phyloP scores from a whole-genome alignment of 2,113 vertebrate genomes.

The Actenoides hombroni region DNA sequence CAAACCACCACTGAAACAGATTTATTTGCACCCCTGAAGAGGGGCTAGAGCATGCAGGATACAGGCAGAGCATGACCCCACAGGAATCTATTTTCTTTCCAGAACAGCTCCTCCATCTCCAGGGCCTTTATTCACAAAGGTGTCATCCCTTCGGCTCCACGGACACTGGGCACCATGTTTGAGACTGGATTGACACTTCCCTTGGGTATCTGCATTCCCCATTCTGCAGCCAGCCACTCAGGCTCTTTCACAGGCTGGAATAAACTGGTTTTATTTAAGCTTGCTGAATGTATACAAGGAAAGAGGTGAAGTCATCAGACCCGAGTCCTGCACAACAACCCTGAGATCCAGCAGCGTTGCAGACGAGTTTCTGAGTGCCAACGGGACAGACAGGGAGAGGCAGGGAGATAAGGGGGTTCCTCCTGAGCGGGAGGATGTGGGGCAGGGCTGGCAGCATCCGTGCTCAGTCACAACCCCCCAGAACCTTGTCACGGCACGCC shows the following conservation, averaged over 20 bases:
- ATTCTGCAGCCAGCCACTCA: neutral
- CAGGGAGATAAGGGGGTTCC: accelerated
- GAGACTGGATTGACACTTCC: neutral
- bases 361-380: neutral
- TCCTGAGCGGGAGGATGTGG: neutral
- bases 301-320: neutral
- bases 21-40: neutral
- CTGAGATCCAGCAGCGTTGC: neutral
- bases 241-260: neutral
- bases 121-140: neutral
- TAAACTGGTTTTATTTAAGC: neutral
- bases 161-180: neutral
- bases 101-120: neutral
- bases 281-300: neutral
- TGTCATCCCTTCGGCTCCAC: neutral
- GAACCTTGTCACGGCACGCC: neutral
- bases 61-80: neutral
- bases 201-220: neutral
- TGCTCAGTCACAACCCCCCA: accelerated
- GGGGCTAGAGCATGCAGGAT: too few species aligned
- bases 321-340: neutral
- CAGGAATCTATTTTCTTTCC: neutral
- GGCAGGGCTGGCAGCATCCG: neutral
- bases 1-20: neutral
- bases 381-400: accelerated